Evolutionary conservation across 2,113 vertebrate species (phyloP), one percentile per base, ranked within the genome.

Genomic region (Rhea pennata): DNA sequence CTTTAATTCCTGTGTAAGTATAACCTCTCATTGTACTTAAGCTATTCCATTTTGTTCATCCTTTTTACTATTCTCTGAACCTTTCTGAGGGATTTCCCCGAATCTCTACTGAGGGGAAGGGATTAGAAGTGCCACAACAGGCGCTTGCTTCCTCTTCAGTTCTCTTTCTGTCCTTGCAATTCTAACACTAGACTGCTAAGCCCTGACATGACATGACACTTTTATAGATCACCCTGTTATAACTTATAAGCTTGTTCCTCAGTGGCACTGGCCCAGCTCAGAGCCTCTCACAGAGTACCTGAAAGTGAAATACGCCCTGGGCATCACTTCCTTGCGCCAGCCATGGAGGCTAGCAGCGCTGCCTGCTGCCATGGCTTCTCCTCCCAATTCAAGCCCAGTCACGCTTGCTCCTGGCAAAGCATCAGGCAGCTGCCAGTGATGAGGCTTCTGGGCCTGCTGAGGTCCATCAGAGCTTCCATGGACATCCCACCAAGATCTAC

Each of bases 321-420:
- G 56, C 31, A 10, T 33, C 31, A 10, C 16, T 33, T 59, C 56
- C 15, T 5, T 5, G 15, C 8, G 17, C 46, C 17, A 17, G 17
- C 16, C 46, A 19, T 9, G 9, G 46, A 48, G 46, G 17, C 46
- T 9, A 7, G 31, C 3, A 3, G 8, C 5, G 1, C 33, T 20
- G 17, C 33, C 51, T 58, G 53, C 53, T 13, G 29, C 56, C 10
- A 29, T 29, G 8, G 56, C 56, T 58, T 19, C 16, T 19, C 19
- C 46, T 58, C 53, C 74, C 1, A 1, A 39, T 33, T 39, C 14
- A 44, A 12, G 9, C 0, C 1, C 15, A 23, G 46, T 4, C 0
- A 2, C 1, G 19, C n/a, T 31, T 36, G 10, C 24, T 61, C 24
- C 15, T 4, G 20, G n/a, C 48, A 8, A 50, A 54, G 33, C 6